These are phyloP conservation scores for Enteromius fasciolatus DNA, from an alignment of 2,797 vertebrate genomes.

Conservation along the genomic window DNA sequence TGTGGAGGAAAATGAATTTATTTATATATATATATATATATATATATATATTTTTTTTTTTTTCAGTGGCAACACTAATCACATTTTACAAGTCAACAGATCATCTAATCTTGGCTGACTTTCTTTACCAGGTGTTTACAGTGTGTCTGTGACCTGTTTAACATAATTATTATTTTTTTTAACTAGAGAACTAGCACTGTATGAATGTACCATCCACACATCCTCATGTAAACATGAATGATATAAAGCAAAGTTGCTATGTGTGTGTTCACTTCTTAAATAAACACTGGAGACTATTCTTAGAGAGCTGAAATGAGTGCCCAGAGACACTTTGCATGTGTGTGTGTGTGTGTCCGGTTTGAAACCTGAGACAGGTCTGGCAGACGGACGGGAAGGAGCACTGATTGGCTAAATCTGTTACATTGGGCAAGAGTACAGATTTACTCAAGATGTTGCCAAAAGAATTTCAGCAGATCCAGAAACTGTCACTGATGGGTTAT, in stretches of 20 bases:
- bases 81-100: background rate
- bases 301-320: constrained; percentile 33
- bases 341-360: constrained; percentile 9
- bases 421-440: constrained; percentile 18
- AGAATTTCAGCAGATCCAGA: background rate
- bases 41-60: background rate
- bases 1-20: background rate
- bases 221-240: constrained; percentile 38
- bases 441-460: constrained; percentile 9
- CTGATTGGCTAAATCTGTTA: constrained; percentile 23
- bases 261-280: constrained; percentile 42
- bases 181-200: background rate
- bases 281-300: constrained; percentile 49
- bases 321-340: constrained; percentile 27
- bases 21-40: no score
- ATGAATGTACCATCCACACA: background rate
- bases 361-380: constrained; percentile 38
- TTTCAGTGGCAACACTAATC: background rate
- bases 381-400: background rate
- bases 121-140: background rate
- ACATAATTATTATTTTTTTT: background rate
- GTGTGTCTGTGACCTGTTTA: background rate
- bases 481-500: background rate
- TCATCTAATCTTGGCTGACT: no score
- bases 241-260: constrained; percentile 40